A percentile compares a stretch with the other conserved stretches of the same genome.
These are phyloP conservation scores for Hippocampus mohnikei DNA, from an alignment of 2,113 vertebrate genomes.

Conservation along the genomic window DNA sequence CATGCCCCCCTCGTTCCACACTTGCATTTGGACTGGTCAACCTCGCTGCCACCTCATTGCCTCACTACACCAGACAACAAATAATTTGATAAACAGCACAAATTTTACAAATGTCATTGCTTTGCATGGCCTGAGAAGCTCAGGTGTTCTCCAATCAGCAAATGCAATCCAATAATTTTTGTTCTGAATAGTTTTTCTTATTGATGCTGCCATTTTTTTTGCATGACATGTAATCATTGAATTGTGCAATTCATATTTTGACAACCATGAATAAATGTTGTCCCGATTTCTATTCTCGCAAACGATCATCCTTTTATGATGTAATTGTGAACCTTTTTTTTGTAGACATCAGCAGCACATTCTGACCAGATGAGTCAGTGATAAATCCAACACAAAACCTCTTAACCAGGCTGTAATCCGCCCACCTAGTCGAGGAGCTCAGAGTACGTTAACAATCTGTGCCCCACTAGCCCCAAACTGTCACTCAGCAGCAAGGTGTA, in stretches of 20 bases:
- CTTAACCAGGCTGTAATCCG: slow-evolving; percentile 39
- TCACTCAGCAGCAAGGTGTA: slow-evolving; percentile 38
- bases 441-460: slow-evolving; percentile 45
- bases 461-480: slow-evolving; percentile 62
- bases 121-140: not conserved
- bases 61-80: not conserved
- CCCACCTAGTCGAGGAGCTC: slow-evolving; percentile 42
- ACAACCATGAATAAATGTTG: not conserved
- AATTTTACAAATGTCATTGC: not conserved
- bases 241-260: not conserved
- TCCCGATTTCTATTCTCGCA: not conserved
- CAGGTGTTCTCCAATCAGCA: not conserved
- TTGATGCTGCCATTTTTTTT: not conserved
- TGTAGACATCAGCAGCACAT: not conserved
- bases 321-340: not conserved
- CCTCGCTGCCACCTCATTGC: slow-evolving; percentile 9
- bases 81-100: not conserved
- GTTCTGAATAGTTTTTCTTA: not conserved
- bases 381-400: slow-evolving; percentile 40
- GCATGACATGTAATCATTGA: not conserved
- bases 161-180: not conserved
- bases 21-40: slow-evolving; percentile 26
- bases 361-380: slow-evolving; percentile 12
- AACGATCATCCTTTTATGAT: not conserved
- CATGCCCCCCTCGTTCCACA: slow-evolving; percentile 24